Conservation (phyloP, 1,140 invertebrate genomes). For the Drosophila sp. region DNA sequence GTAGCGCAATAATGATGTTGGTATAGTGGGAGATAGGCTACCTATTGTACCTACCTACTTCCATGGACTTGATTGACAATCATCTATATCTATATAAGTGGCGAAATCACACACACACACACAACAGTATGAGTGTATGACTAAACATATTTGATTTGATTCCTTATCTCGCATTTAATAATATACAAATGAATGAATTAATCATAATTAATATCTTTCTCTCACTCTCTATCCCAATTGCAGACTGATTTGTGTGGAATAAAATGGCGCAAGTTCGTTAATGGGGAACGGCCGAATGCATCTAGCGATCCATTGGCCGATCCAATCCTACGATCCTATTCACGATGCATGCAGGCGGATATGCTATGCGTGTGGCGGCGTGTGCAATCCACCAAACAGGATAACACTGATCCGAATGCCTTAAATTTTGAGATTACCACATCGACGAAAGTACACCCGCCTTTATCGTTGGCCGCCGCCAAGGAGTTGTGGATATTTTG, state of each 20-base stretch:
- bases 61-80: background rate
- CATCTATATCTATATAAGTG: background rate
- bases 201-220: conserved; percentile 27
- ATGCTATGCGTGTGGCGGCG: conserved; percentile 98
- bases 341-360: conserved; percentile 95
- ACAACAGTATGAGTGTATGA: background rate
- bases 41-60: background rate
- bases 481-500: conserved; percentile 99
- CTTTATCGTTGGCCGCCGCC: conserved; percentile 89
- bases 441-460: conserved; percentile 84
- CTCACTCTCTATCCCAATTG: conserved; percentile 16
- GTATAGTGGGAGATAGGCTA: background rate
- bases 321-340: conserved; percentile 96
- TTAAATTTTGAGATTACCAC: conserved; percentile 80
- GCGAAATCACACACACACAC: no score
- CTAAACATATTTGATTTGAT: background rate
- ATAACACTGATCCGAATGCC: conserved; percentile 79
- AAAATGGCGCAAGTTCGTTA: conserved; percentile 98
- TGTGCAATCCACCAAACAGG: conserved; percentile 86
- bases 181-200: conserved; percentile 1
- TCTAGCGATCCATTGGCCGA: conserved; percentile 92
- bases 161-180: conserved; percentile 7
- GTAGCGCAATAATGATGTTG: no score
- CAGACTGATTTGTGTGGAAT: conserved; percentile 99
- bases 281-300: conserved; percentile 85